These are phyloP conservation scores for Cervus canadensis DNA, from an alignment of 2,113 vertebrate genomes.

Conservation along the genomic window DNA sequence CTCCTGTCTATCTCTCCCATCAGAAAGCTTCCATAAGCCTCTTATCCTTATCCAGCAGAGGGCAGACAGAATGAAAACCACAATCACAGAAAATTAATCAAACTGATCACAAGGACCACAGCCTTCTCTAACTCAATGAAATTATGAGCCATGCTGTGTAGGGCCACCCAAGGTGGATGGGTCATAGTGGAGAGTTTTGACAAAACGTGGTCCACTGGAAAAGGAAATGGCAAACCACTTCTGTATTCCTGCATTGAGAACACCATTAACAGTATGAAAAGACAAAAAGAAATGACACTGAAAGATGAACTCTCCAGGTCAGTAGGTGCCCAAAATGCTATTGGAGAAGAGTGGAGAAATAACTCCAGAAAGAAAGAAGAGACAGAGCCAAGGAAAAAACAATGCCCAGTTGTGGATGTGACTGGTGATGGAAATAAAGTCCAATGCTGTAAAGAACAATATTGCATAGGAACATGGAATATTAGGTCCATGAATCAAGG, in stretches of 20 bases:
- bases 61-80: neutral
- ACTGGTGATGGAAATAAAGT: neutral
- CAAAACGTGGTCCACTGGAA: neutral
- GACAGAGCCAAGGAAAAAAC: neutral
- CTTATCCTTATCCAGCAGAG: neutral
- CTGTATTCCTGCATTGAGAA: too few species aligned
- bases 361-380: neutral
- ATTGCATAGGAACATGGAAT: neutral
- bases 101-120: neutral
- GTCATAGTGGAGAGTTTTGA: neutral
- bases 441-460: neutral
- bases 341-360: neutral
- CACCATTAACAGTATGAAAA: too few species aligned
- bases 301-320: too few species aligned
- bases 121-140: neutral
- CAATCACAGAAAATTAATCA: neutral
- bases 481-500: neutral
- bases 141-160: neutral
- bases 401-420: neutral
- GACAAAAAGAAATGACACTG: too few species aligned
- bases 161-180: neutral
- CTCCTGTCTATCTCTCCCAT: too few species aligned
- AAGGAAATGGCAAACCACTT: neutral
- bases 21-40: too few species aligned
- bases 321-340: too few species aligned